These are phyloP conservation scores for Caenorhabditis sp. DNA, from an alignment of 2,888 invertebrate species.

Conservation along the genomic window DNA sequence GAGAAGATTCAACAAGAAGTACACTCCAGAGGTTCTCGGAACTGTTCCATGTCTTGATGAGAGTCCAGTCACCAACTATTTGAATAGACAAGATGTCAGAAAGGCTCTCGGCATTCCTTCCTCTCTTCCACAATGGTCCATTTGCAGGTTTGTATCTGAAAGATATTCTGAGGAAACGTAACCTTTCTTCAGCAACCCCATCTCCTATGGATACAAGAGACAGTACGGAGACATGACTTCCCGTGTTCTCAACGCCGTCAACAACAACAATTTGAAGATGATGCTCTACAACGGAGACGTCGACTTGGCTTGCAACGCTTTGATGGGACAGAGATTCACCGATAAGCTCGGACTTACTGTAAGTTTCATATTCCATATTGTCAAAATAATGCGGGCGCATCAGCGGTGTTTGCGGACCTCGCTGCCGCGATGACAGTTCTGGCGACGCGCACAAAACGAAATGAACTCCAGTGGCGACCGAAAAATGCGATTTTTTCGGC, in stretches of 20 bases:
- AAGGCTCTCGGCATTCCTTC: slow-evolving; percentile 77
- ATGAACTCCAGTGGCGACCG: no score
- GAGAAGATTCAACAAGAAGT: slow-evolving; percentile 58
- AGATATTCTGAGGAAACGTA: no score
- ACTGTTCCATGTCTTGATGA: slow-evolving; percentile 71
- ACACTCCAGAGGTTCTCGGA: slow-evolving; percentile 52
- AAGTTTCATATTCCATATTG: not conserved
- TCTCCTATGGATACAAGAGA: slow-evolving; percentile 73
- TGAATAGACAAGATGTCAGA: slow-evolving; percentile 74
- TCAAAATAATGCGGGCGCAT: no score
- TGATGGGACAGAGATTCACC: slow-evolving; percentile 74
- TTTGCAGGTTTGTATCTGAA: slow-evolving; percentile 65
- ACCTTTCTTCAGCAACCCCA: slow-evolving; percentile 69
- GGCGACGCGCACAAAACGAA: no score
- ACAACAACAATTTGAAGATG: slow-evolving; percentile 59
- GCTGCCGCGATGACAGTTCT: no score
- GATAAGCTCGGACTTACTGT: slow-evolving; percentile 70
- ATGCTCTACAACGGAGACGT: slow-evolving; percentile 79
- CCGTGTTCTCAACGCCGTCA: slow-evolving; percentile 75
- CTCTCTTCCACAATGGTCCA: slow-evolving; percentile 70
- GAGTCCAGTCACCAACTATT: slow-evolving; percentile 70
- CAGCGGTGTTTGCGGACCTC: no score
- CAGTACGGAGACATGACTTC: slow-evolving; percentile 74
- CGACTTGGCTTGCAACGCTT: slow-evolving; percentile 76
- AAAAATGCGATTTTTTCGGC: no score